Conservation (phyloP, 2,888 invertebrate genomes). For the Aphidius colemani region DNA sequence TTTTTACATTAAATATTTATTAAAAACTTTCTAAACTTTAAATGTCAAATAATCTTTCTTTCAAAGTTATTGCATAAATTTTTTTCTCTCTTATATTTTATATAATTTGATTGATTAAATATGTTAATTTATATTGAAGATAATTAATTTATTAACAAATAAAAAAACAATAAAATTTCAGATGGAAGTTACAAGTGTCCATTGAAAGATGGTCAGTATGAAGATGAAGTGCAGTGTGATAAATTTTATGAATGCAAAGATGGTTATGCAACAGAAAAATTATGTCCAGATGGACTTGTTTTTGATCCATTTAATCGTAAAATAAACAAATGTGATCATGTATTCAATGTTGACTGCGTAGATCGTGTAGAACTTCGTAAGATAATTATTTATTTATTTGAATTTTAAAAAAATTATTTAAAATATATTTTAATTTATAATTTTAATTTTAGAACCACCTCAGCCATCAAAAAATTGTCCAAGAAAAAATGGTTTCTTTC, state of each 20-base stretch:
- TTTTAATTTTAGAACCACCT: slow-evolving; percentile 68
- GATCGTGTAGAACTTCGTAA: slow-evolving; percentile 87
- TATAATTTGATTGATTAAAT: slow-evolving; percentile 22
- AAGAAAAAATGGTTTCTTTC: slow-evolving; percentile 87
- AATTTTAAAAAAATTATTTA: too few species aligned
- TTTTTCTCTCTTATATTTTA: slow-evolving; percentile 21
- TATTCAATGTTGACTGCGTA: slow-evolving; percentile 90
- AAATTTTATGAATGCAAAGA: slow-evolving; percentile 82
- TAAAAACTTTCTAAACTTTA: slow-evolving; percentile 57
- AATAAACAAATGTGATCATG: slow-evolving; percentile 89
- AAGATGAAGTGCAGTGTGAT: slow-evolving; percentile 82
- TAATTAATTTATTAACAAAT: too few species aligned
- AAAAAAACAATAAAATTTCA: slow-evolving; percentile 37
- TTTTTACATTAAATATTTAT: neutral
- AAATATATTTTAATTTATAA: neutral
- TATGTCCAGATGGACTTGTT: slow-evolving; percentile 87
- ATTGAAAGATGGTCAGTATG: slow-evolving; percentile 79
- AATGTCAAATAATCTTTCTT: slow-evolving; percentile 52
- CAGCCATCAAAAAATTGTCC: slow-evolving; percentile 75
- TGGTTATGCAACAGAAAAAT: slow-evolving; percentile 72
- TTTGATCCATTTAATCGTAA: slow-evolving; percentile 85
- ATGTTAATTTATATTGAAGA: neutral
- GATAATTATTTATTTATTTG: slow-evolving; percentile 53
- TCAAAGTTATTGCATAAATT: slow-evolving; percentile 45
- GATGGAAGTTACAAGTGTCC: slow-evolving; percentile 77